Evolutionary conservation across 1,140 invertebrate genomes (phyloP), one percentile per base, ranked within the genome.

Genomic region (Parasteatoda tepidariorum): DNA sequence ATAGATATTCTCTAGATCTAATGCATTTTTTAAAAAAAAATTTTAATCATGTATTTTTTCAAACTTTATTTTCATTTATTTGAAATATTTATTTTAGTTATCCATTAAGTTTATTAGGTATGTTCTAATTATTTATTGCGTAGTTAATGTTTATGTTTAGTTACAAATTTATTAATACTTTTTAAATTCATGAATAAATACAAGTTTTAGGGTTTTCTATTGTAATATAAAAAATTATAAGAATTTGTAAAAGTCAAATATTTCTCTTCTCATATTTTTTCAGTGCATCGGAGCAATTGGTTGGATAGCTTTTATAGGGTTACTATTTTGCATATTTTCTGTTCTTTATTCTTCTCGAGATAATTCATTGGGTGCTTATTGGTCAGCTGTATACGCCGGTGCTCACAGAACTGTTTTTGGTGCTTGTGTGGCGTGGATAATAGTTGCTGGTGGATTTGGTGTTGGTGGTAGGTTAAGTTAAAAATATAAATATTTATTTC

Each of bases 341-440:
- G 41, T 68, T 2, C 15, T 57, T 5, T 79, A 57, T 22, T 57
- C 31, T 18, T 57, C 38, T 22, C 13, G 48, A 7, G 26, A 55
- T 3, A 64, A 61, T 1, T 24, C 48, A 0, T 2, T 68, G 2
- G 28, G 48, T 13, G 30, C 41, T 6, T 57, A 34, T 24, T 67
- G 64, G 76, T 55, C 41, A 0, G 41, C 76, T 6, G n/a, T 68
- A 18, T 79, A 34, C 26, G 76, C 76, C 0, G n/a, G 61, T 2
- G 18, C 55, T 24, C 74, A 78, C 74, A 33, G 64, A 24, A 79
- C 76, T 11, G 30, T 61, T 0, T 79, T 68, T 26, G 76, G 15
- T 6, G 2, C 68, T 6, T 68, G 76, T 28, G 48, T 79, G 0
- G n/a, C 76, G 5, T 79, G 76, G 76, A 48, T 68, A 3, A 26